phyloP scores from a whole-genome alignment of 2,888 invertebrate species.

The Cerastis rubricosa region DNA sequence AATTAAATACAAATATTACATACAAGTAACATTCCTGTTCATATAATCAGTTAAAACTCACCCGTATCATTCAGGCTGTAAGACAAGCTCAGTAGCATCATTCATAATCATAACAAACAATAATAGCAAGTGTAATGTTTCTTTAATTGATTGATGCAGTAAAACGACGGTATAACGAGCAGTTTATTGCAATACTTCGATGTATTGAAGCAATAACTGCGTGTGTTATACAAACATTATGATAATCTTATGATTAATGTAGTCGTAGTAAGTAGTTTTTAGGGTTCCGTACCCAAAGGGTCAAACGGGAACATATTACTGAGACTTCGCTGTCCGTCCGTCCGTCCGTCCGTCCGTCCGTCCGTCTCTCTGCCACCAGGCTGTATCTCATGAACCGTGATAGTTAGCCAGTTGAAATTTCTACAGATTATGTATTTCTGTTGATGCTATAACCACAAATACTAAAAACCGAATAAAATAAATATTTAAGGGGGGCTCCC shows the following conservation, averaged over 20 bases:
- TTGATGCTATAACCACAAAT: too few species aligned
- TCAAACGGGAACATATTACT: too few species aligned
- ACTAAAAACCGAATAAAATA: too few species aligned
- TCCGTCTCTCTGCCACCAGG: too few species aligned
- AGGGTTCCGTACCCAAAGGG: too few species aligned
- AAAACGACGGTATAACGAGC: neutral
- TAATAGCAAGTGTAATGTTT: constrained; percentile 10
- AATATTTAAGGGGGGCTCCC: too few species aligned
- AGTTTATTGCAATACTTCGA: constrained; percentile 4
- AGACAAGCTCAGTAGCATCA: neutral
- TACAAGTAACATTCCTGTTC: neutral
- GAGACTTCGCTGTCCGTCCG: too few species aligned
- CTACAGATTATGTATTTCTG: too few species aligned
- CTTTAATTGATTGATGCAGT: constrained; percentile 9
- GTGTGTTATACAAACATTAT: constrained; percentile 16
- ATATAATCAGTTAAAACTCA: neutral
- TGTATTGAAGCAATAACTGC: neutral
- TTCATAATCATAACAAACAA: constrained; percentile 10
- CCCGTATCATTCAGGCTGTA: neutral
- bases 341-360: too few species aligned
- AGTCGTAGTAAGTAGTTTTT: too few species aligned
- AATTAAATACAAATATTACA: neutral
- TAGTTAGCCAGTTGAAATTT: too few species aligned
- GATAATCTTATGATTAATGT: constrained; percentile 6
- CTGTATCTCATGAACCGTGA: too few species aligned